A percentile compares a stretch with the other conserved stretches of the same genome.
Conservation (phyloP, 2,113 vertebrate species). For the Heliornis fulica region DNA sequence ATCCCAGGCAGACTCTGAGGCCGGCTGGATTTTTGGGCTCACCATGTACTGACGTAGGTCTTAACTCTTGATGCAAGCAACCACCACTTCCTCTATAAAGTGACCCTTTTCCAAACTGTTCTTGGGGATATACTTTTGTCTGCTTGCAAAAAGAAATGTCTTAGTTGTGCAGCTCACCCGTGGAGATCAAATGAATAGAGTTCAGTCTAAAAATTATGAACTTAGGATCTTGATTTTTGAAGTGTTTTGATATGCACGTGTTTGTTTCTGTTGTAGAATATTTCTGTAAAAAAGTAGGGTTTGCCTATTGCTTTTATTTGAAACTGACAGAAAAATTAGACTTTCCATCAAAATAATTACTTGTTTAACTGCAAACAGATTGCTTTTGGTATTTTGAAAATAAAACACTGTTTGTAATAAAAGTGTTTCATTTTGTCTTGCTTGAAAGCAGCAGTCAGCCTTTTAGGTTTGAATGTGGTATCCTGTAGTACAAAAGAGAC, state of each 20-base stretch:
- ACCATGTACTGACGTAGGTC: neutral
- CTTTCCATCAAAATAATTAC: neutral
- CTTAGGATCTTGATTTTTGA: neutral
- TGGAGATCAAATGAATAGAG: neutral
- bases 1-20: neutral
- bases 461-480: neutral
- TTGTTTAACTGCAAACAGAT: neutral
- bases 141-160: neutral
- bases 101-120: neutral
- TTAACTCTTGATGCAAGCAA: neutral
- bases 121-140: neutral
- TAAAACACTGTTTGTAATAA: neutral
- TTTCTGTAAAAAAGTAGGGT: neutral
- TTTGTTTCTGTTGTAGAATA: neutral
- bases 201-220: neutral
- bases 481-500: neutral
- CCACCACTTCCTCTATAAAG: neutral
- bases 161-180: neutral
- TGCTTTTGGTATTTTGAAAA: neutral
- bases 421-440: neutral
- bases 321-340: neutral
- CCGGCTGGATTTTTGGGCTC: neutral
- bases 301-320: neutral
- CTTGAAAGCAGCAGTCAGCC: constrained; percentile 4
- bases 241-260: neutral